These are phyloP conservation scores for Sorex fumeus DNA, from an alignment of 2,113 vertebrate species.

Conservation along the genomic window DNA sequence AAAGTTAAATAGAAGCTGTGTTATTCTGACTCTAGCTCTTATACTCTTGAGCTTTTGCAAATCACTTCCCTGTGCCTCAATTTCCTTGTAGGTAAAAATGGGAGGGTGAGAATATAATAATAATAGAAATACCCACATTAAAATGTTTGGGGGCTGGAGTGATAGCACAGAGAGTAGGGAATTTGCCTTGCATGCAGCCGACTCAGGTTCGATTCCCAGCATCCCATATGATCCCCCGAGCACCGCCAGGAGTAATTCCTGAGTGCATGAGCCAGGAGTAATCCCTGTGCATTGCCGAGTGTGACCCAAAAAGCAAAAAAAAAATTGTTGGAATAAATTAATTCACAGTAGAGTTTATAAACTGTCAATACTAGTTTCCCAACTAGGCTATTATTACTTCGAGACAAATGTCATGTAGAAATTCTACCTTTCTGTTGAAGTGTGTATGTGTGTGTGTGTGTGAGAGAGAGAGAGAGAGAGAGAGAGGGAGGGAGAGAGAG, in stretches of 20 bases:
- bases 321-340: slow-evolving; percentile 18
- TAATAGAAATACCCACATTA: neutral
- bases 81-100: neutral
- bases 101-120: neutral
- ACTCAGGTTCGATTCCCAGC: too few relatives aligned
- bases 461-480: neutral
- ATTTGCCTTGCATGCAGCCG: too few relatives aligned
- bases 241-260: too few relatives aligned
- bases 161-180: too few relatives aligned
- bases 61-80: neutral
- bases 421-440: neutral
- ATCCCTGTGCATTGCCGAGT: too few relatives aligned
- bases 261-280: too few relatives aligned
- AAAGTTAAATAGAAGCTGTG: neutral
- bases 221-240: too few relatives aligned
- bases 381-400: neutral
- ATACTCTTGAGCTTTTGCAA: neutral
- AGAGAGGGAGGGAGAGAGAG: neutral
- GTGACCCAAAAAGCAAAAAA: too few relatives aligned
- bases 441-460: too few relatives aligned
- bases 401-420: neutral
- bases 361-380: neutral
- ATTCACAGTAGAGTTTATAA: slow-evolving; percentile 1
- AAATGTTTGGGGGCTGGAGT: too few relatives aligned
- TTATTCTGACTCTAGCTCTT: neutral